Evolutionary conservation across 2,113 vertebrate species (phyloP), one percentile per base, ranked within the genome.

Genomic region (Pagrus major): DNA sequence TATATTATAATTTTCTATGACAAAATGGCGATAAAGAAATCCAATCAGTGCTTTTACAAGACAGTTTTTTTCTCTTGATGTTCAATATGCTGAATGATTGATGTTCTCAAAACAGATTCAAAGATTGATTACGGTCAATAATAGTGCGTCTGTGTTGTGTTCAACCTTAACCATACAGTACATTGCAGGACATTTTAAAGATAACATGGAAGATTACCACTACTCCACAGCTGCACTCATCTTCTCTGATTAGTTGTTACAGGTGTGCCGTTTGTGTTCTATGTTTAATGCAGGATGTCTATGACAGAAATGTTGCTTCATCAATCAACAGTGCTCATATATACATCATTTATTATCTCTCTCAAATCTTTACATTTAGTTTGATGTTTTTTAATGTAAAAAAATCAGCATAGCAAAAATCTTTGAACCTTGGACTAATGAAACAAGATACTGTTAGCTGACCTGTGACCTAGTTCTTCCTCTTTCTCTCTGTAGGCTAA

Each of bases 401-500:
- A 14, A 59, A 27, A 7, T 25, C 20, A 20, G 29, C 5, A 29
- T 3, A 42, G 55, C 54, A 49, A 56, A 27, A n/a, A n/a, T n/a
- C 14, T 5, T 49, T 31, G 33, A 25, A 6, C 9, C 47, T 12
- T 54, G 41, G n/a, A 18, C 6, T 23, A 25, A 37, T 56, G 12
- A 35, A 21, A 33, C 16, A 71, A 9, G 16, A 42, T 70, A 21
- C 51, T 46, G 33, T 27, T 25, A 29, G n/a, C 25, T 41, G 54
- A 58, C 29, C 54, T 60, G 27, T 59, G 70, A 80, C 18, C 12
- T 35, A 23, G 3, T 71, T 65, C 27, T 81, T 18, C 72, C 23
- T 76, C 11, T 35, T 55, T 4, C 10, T 70, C 25, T 77, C 37
- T 84, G 20, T 41, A 91, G 92, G 74, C 75, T 9, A 81, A 82